phyloP scores from a whole-genome alignment of 1,140 invertebrate species.

The Drosophila tristis region DNA sequence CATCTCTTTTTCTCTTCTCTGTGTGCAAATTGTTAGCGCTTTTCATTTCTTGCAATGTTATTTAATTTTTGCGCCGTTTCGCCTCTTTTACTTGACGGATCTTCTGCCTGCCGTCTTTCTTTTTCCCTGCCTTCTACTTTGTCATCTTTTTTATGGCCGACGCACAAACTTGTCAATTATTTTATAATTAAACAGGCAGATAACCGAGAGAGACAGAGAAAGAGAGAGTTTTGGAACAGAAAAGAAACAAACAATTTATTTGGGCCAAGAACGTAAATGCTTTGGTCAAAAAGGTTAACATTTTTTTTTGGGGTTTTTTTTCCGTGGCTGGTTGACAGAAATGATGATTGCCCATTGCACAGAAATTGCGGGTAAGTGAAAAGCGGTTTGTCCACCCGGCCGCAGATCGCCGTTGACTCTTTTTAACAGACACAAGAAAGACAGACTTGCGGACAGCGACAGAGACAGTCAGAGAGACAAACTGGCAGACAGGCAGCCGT shows the following conservation, averaged over 20 bases:
- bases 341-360: constrained; percentile 39
- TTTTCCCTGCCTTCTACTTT: constrained; percentile 49
- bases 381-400: constrained; percentile 48
- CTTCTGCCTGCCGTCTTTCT: constrained; percentile 3
- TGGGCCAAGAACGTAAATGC: constrained; percentile 69
- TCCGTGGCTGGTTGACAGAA: constrained; percentile 35
- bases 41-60: constrained; percentile 61
- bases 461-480: constrained; percentile 1
- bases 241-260: constrained; percentile 38
- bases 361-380: constrained; percentile 52
- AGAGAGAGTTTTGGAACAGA: constrained; percentile 21
- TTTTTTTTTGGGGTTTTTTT: constrained; percentile 5
- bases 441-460: constrained; percentile 20
- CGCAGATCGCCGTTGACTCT: too few species aligned
- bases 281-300: constrained; percentile 30
- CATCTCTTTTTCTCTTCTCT: background rate
- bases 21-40: constrained; percentile 49
- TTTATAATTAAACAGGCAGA: constrained; percentile 64
- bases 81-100: constrained; percentile 52
- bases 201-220: constrained; percentile 3
- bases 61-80: constrained; percentile 35
- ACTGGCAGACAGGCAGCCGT: constrained; percentile 1
- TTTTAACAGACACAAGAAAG: constrained; percentile 1
- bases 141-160: constrained; percentile 43
- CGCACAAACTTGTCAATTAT: constrained; percentile 71